Conservation (phyloP, 2,888 invertebrate genomes). For the Calliopum simillimum region DNA sequence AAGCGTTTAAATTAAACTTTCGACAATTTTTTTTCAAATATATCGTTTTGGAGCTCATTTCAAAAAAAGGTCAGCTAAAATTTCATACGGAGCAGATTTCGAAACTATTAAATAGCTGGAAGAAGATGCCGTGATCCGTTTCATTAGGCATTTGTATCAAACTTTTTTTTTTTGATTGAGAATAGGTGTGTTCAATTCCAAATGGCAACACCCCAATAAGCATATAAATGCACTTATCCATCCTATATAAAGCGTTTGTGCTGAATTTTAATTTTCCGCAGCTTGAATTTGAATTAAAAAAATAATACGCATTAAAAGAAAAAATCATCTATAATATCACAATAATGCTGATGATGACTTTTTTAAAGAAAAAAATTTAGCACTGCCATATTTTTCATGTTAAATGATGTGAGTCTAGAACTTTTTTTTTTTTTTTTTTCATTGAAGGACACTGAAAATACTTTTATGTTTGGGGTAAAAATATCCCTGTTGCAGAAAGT, state of each 20-base stretch:
- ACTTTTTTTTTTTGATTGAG: too few species aligned
- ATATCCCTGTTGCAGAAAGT: conserved; percentile 38
- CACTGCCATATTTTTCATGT: conserved; percentile 25
- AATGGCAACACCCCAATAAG: background rate
- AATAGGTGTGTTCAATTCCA: background rate
- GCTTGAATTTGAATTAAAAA: too few species aligned
- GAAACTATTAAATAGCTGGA: too few species aligned
- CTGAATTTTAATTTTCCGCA: background rate
- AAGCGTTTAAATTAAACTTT: too few species aligned
- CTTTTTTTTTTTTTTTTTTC: background rate
- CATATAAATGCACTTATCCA: background rate
- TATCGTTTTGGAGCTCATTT: too few species aligned
- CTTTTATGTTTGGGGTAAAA: conserved; percentile 26
- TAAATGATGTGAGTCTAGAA: conserved; percentile 29
- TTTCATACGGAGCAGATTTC: too few species aligned
- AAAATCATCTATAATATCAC: conserved; percentile 30
- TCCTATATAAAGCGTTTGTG: background rate
- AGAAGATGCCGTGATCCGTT: too few species aligned
- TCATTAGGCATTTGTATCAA: too few species aligned
- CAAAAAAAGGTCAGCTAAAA: too few species aligned
- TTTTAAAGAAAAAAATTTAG: conserved; percentile 41
- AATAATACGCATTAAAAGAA: too few species aligned
- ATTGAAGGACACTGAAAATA: conserved; percentile 12
- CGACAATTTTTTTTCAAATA: too few species aligned
- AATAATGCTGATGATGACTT: conserved; percentile 59